These are phyloP conservation scores for Athrips mouffetella DNA, from an alignment of 2,888 invertebrate species.

Conservation along the genomic window DNA sequence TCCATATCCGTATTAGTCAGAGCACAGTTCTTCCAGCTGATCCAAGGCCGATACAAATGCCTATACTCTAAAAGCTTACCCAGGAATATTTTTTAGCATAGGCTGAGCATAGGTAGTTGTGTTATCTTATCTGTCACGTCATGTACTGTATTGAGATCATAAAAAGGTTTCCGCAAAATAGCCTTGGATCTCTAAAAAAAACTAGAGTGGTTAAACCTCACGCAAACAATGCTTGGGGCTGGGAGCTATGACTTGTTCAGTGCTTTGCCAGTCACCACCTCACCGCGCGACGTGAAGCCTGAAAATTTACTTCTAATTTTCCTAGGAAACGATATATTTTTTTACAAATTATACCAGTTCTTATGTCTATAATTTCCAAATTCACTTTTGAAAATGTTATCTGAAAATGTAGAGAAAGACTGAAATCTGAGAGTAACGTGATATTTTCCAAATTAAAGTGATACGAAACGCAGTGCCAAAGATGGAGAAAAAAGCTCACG, in stretches of 20 bases:
- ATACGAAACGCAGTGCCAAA: slow-evolving; percentile 23
- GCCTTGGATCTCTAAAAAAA: slow-evolving; percentile 62
- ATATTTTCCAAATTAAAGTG: slow-evolving; percentile 1
- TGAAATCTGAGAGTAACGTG: background rate
- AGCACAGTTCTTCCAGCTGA: too few species aligned
- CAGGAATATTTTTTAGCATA: background rate
- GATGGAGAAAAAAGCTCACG: slow-evolving; percentile 41
- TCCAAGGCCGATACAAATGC: too few species aligned
- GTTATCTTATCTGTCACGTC: background rate
- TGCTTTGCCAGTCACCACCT: slow-evolving; percentile 11
- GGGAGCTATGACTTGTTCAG: slow-evolving; percentile 1
- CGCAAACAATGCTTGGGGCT: slow-evolving; percentile 50
- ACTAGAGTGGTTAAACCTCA: slow-evolving; percentile 55
- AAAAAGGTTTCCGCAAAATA: slow-evolving; percentile 40
- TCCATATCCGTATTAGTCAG: too few species aligned
- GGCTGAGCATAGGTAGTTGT: background rate
- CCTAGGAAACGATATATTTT: too few species aligned
- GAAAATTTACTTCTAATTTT: slow-evolving; percentile 39
- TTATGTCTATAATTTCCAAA: too few species aligned
- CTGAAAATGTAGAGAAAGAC: background rate
- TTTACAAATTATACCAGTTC: too few species aligned
- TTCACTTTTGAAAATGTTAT: background rate
- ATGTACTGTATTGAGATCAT: slow-evolving; percentile 1
- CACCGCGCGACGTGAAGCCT: slow-evolving; percentile 41
- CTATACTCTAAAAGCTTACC: too few species aligned